phyloP scores from a whole-genome alignment of 2,888 invertebrate species.

The Chloromyia formosa region DNA sequence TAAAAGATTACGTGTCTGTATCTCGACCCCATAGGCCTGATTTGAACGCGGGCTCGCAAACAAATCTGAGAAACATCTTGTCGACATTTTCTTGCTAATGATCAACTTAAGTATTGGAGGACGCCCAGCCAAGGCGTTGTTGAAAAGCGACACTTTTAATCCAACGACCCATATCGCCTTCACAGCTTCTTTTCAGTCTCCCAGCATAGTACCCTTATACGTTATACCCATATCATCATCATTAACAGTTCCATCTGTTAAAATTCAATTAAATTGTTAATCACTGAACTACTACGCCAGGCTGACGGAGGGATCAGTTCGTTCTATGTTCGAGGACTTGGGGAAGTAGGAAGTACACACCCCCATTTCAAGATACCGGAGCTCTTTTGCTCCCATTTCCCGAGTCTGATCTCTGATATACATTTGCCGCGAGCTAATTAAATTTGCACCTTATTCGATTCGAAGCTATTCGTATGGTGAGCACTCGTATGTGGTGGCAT shows the following conservation, averaged over 20 bases:
- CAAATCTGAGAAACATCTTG: constrained; percentile 19
- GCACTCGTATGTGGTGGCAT: background rate
- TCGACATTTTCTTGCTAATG: constrained; percentile 38
- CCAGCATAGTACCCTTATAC: background rate
- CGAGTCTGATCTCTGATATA: background rate
- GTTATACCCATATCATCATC: constrained; percentile 47
- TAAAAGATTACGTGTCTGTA: too few relatives aligned
- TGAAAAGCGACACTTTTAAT: constrained; percentile 42
- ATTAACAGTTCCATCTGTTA: constrained; percentile 47
- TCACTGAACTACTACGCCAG: constrained; percentile 11
- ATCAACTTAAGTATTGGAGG: constrained; percentile 30
- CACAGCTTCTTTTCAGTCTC: constrained; percentile 8
- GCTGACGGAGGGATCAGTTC: background rate
- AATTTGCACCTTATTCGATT: constrained; percentile 39
- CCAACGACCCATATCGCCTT: constrained; percentile 42
- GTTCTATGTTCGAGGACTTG: background rate
- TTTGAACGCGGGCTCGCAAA: too few relatives aligned
- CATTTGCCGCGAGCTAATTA: constrained; percentile 41
- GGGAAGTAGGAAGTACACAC: background rate
- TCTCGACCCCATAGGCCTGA: too few relatives aligned
- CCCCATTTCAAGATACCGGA: background rate
- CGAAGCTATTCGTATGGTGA: background rate
- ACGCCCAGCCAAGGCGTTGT: constrained; percentile 19
- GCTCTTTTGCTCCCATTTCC: background rate
- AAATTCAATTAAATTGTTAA: constrained; percentile 42